These are phyloP conservation scores for Drosophila mimetica DNA, from an alignment of 2,888 invertebrate species.

Conservation along the genomic window DNA sequence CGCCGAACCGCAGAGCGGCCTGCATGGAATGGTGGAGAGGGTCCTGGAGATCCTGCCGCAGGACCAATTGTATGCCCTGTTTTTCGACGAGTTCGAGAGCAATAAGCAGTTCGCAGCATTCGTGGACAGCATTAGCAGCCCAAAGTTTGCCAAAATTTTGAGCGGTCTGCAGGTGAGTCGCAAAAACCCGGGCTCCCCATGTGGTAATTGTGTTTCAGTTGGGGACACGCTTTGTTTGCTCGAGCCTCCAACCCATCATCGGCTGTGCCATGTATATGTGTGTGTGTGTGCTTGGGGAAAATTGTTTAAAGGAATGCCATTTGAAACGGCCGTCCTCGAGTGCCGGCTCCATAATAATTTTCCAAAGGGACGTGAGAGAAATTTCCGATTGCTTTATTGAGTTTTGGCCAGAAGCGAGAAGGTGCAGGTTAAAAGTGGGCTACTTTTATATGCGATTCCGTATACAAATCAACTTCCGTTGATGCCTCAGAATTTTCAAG, in stretches of 20 bases:
- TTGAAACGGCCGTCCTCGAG: slow-evolving; percentile 36
- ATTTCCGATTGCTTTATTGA: slow-evolving; percentile 65
- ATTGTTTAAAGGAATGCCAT: slow-evolving; percentile 47
- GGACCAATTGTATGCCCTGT: slow-evolving; percentile 83
- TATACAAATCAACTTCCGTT: slow-evolving; percentile 81
- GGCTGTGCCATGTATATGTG: neutral
- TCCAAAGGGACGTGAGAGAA: slow-evolving; percentile 68
- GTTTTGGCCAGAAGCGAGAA: slow-evolving; percentile 35
- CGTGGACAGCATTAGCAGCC: slow-evolving; percentile 81
- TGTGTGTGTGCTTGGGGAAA: slow-evolving; percentile 24
- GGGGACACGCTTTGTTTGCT: slow-evolving; percentile 41
- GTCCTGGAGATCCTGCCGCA: slow-evolving; percentile 82
- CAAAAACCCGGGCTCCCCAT: slow-evolving; percentile 2
- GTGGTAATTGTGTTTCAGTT: slow-evolving; percentile 43
- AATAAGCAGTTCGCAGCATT: slow-evolving; percentile 82
- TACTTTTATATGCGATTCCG: slow-evolving; percentile 45
- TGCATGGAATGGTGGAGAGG: slow-evolving; percentile 83
- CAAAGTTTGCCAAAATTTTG: slow-evolving; percentile 79
- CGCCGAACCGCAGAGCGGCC: slow-evolving; percentile 74
- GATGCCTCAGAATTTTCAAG: slow-evolving; percentile 46
- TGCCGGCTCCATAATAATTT: slow-evolving; percentile 71
- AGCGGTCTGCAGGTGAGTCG: slow-evolving; percentile 81
- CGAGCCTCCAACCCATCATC: neutral
- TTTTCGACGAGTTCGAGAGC: slow-evolving; percentile 83
- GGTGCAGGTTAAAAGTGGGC: slow-evolving; percentile 43